These are phyloP conservation scores for Notothenia coriiceps DNA, from an alignment of 2,113 vertebrate genomes.

Conservation along the genomic window DNA sequence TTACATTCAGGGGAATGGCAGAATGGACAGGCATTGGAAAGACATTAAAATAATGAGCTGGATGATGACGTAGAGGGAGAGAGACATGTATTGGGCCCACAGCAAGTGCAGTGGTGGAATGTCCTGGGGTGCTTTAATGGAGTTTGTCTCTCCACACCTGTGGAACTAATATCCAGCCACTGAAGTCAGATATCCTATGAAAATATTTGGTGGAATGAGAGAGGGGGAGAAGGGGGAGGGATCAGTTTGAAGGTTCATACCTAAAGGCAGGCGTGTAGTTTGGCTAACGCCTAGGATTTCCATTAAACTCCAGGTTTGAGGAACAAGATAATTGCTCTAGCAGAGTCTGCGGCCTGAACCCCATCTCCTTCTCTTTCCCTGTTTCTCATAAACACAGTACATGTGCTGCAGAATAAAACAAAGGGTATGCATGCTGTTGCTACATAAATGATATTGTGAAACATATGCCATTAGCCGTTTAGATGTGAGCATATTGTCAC, in stretches of 20 bases:
- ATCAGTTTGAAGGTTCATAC: constrained; percentile 72
- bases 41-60: constrained; percentile 26
- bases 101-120: constrained; percentile 65
- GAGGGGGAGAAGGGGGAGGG: constrained; percentile 41
- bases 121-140: constrained; percentile 67
- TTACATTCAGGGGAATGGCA: constrained; percentile 13
- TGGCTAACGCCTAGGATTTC: constrained; percentile 78
- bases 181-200: constrained; percentile 74
- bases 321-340: constrained; percentile 84
- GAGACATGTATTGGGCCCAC: constrained; percentile 32
- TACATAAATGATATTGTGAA: not conserved
- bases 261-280: constrained; percentile 77
- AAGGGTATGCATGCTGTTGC: constrained; percentile 1
- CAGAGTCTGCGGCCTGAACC: constrained; percentile 72
- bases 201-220: constrained; percentile 76
- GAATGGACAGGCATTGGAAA: constrained; percentile 27
- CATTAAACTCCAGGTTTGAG: constrained; percentile 78
- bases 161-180: constrained; percentile 74
- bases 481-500: not conserved
- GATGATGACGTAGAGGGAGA: constrained; percentile 16
- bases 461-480: not conserved
- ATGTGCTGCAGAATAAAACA: constrained; percentile 37
- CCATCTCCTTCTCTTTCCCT: constrained; percentile 38
- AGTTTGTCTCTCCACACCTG: constrained; percentile 76
- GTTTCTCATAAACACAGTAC: constrained; percentile 47